A percentile compares a stretch with the other conserved stretches of the same genome.
Conservation (phyloP, 2,797 vertebrate genomes). For the Merluccius polli region DNA sequence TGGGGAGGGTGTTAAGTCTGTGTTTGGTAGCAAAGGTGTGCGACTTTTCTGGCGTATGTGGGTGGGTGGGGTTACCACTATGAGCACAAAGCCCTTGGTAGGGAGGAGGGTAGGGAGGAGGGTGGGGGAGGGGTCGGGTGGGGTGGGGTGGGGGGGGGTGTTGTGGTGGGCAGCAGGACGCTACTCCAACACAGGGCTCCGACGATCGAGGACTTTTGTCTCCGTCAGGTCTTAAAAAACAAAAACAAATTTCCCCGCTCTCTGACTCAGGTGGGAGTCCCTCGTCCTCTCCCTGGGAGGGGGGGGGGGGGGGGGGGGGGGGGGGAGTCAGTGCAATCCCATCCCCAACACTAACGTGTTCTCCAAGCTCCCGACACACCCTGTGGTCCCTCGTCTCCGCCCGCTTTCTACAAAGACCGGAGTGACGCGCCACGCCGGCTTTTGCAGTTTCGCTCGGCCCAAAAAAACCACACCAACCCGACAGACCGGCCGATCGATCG, state of each 20-base stretch:
- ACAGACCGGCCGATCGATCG: too few relatives aligned
- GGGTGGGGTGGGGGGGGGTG: constrained; percentile 28
- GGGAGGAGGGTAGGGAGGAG: constrained; percentile 30
- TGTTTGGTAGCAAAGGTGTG: constrained; percentile 50
- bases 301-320: too few relatives aligned
- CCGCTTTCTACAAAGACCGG: too few relatives aligned
- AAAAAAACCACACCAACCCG: too few relatives aligned
- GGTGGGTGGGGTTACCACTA: too few relatives aligned
- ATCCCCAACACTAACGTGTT: neutral
- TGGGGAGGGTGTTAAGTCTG: constrained; percentile 34
- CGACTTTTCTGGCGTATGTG: constrained; percentile 13
- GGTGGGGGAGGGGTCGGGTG: too few relatives aligned
- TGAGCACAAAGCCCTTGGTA: neutral
- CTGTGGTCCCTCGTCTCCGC: too few relatives aligned
- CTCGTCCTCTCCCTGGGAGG: neutral
- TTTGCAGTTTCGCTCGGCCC: too few relatives aligned
- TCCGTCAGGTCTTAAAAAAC: neutral
- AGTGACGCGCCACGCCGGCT: too few relatives aligned
- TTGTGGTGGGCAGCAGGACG: constrained; percentile 21
- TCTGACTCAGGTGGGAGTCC: neutral
- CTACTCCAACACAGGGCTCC: neutral
- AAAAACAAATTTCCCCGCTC: neutral
- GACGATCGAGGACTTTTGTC: neutral
- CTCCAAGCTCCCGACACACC: too few relatives aligned
- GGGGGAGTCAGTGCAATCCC: too few relatives aligned